Conservation (phyloP, 2,113 vertebrate genomes). For the Gallinago media region DNA sequence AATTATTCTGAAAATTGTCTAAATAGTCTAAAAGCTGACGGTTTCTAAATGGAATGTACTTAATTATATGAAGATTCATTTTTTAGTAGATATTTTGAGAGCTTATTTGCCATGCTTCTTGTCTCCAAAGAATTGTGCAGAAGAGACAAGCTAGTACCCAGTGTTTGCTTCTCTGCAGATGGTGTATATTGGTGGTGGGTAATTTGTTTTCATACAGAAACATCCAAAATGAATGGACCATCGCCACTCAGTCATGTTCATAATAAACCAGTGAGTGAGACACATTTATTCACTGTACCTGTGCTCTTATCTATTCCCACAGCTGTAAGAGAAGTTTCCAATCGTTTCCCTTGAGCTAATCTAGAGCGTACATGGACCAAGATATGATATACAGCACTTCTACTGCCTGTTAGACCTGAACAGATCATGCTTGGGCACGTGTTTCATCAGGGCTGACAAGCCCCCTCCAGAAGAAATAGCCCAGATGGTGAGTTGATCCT, state of each 20-base stretch:
- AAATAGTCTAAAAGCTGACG: not conserved
- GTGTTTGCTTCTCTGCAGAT: not conserved
- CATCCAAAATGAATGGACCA: not conserved
- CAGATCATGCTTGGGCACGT: accelerated
- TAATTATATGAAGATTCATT: not conserved
- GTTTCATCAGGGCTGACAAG: not conserved
- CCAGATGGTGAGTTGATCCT: not conserved
- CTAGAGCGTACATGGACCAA: not conserved
- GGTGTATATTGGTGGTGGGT: not conserved
- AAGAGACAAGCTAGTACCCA: not conserved
- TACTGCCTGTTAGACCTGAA: not conserved
- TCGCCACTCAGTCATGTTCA: not conserved
- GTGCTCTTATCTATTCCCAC: not conserved
- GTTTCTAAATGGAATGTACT: not conserved
- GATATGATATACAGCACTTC: not conserved
- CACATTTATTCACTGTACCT: not conserved
- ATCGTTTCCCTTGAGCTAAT: not conserved
- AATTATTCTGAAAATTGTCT: not conserved
- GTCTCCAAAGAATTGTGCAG: not conserved
- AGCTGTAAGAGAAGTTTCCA: not conserved
- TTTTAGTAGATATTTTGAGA: not conserved
- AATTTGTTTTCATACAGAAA: not conserved
- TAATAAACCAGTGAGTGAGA: not conserved
- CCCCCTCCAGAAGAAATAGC: not conserved
- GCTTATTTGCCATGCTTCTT: not conserved